phyloP scores from a whole-genome alignment of 2,113 vertebrate genomes.

The Daphoenositta chrysoptera region DNA sequence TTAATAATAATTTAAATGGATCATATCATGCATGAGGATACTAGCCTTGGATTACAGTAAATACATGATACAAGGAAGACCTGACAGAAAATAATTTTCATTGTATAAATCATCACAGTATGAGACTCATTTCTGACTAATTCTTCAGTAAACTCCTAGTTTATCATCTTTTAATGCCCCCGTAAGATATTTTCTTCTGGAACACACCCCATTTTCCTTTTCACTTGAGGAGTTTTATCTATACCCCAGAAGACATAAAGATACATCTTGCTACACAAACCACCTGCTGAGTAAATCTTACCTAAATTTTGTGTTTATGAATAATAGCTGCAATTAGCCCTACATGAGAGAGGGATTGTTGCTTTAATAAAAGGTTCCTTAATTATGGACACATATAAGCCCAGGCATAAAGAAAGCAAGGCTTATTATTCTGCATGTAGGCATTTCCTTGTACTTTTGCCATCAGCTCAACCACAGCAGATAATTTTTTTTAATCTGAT shows the following conservation, averaged over 20 bases:
- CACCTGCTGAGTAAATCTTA: background rate
- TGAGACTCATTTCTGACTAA: conserved; percentile 45
- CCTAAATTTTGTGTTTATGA: conserved; percentile 25
- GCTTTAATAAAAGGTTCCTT: background rate
- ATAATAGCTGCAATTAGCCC: conserved; percentile 34
- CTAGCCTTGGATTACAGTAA: background rate
- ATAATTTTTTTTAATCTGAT: conserved; percentile 36
- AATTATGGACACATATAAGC: background rate
- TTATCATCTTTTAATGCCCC: background rate
- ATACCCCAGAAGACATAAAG: background rate
- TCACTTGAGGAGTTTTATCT: background rate
- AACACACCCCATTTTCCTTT: background rate
- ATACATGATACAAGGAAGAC: background rate
- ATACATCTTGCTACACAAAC: background rate
- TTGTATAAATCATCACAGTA: background rate
- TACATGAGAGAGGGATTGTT: conserved; percentile 22
- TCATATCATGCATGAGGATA: background rate
- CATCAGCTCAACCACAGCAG: conserved; percentile 12
- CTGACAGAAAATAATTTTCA: background rate
- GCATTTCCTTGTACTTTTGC: conserved; percentile 31
- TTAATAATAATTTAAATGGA: background rate
- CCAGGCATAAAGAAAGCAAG: background rate
- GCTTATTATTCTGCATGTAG: background rate
- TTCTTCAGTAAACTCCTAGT: background rate
- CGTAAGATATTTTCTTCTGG: background rate